A percentile compares a stretch with the other conserved stretches of the same genome.
These are phyloP conservation scores for Drosophila paucipuncta DNA, from an alignment of 2,888 invertebrate species.

Conservation along the genomic window DNA sequence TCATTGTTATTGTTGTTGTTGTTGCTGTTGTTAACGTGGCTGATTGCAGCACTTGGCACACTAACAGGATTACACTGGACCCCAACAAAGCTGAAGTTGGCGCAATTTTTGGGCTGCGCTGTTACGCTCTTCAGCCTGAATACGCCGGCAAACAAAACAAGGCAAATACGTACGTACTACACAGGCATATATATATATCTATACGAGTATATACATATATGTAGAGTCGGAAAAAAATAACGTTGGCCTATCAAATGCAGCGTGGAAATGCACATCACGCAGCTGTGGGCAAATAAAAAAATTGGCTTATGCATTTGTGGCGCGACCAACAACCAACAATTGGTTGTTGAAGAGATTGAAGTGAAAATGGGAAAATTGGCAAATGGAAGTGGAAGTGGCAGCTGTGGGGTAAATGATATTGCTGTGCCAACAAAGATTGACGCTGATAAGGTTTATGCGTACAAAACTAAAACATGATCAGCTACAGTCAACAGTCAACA, in stretches of 20 bases:
- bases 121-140: slow-evolving; percentile 12
- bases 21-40: slow-evolving; percentile 49
- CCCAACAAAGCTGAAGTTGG: slow-evolving; percentile 20
- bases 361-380: slow-evolving; percentile 18
- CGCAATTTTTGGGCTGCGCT: slow-evolving; percentile 7
- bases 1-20: slow-evolving; percentile 8
- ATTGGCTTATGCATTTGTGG: slow-evolving; percentile 61
- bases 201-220: not conserved
- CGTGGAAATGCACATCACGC: slow-evolving; percentile 32
- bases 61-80: slow-evolving; percentile 69
- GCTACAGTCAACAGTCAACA: not conserved
- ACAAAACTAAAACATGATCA: not conserved
- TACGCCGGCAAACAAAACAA: slow-evolving; percentile 34
- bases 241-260: slow-evolving; percentile 23
- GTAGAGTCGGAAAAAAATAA: not conserved
- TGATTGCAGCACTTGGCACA: slow-evolving; percentile 69
- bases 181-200: not conserved
- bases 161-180: slow-evolving; percentile 23
- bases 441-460: not conserved
- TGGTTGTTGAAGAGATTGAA: slow-evolving; percentile 33
- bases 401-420: slow-evolving; percentile 14
- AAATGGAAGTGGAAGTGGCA: slow-evolving; percentile 1
- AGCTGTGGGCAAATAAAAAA: slow-evolving; percentile 52
- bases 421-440: not conserved
- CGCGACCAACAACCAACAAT: slow-evolving; percentile 26